A percentile compares a stretch with the other conserved stretches of the same genome.
phyloP scores from a whole-genome alignment of 2,888 invertebrate genomes.

The Sminthurides aquaticus region DNA sequence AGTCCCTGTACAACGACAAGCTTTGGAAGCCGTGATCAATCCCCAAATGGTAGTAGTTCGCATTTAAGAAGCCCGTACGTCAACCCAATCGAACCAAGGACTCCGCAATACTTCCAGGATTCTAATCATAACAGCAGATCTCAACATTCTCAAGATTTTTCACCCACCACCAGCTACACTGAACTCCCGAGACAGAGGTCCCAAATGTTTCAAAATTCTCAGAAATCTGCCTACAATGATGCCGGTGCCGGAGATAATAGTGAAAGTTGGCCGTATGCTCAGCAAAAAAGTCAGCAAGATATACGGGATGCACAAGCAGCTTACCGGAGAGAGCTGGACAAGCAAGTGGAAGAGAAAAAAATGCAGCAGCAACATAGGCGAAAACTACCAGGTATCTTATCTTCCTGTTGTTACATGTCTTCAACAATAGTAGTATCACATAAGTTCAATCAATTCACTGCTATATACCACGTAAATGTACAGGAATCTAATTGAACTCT shows the following conservation, averaged over 20 bases:
- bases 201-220: neutral
- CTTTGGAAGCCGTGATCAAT: neutral
- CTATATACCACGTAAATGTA: too few relatives aligned
- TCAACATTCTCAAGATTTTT: neutral
- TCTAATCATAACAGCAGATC: neutral
- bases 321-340: conserved; percentile 18
- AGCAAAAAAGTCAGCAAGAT: conserved; percentile 17
- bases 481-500: too few relatives aligned
- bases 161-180: neutral
- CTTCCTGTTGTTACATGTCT: too few relatives aligned
- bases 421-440: too few relatives aligned
- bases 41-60: neutral
- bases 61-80: neutral
- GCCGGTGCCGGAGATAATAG: conserved; percentile 4
- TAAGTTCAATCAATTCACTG: too few relatives aligned
- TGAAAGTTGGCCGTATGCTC: conserved; percentile 14
- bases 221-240: neutral
- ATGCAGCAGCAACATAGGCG: neutral
- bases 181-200: neutral
- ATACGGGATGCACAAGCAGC: conserved; percentile 21
- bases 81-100: too few relatives aligned
- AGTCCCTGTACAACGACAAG: neutral
- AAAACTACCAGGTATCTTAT: too few relatives aligned
- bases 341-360: conserved; percentile 17
- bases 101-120: neutral